Evolutionary conservation across 2,888 invertebrate genomes (phyloP).

Genomic region (Latheticus oryzae): DNA sequence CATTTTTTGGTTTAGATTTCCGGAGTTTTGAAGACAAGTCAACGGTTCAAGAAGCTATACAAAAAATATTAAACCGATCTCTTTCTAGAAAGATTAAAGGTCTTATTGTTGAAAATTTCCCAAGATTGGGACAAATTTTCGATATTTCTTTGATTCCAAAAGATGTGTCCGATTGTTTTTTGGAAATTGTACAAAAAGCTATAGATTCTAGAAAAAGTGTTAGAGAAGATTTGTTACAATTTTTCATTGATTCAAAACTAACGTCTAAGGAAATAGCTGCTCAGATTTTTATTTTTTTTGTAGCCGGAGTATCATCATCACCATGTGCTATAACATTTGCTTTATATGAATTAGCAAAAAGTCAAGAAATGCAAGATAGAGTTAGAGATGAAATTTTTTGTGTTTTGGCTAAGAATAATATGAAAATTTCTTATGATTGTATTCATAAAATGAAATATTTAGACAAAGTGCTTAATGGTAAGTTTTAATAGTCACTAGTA

Average conservation of each 20-base stretch:
- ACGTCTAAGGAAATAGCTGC: slow-evolving; percentile 61
- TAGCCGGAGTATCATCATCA: slow-evolving; percentile 61
- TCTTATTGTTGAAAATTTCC: slow-evolving; percentile 56
- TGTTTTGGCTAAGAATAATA: slow-evolving; percentile 22
- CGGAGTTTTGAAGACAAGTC: slow-evolving; percentile 66
- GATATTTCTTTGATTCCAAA: slow-evolving; percentile 43
- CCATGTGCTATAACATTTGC: slow-evolving; percentile 40
- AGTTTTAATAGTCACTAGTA: slow-evolving; percentile 39
- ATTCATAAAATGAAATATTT: slow-evolving; percentile 52
- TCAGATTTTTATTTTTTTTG: slow-evolving; percentile 71
- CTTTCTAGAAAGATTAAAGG: background rate
- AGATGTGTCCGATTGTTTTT: slow-evolving; percentile 51
- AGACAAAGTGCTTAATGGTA: slow-evolving; percentile 61
- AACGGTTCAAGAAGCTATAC: background rate
- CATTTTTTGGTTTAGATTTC: slow-evolving; percentile 71
- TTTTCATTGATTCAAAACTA: slow-evolving; percentile 55
- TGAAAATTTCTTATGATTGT: slow-evolving; percentile 37
- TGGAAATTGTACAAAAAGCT: slow-evolving; percentile 49
- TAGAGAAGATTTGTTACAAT: slow-evolving; percentile 62
- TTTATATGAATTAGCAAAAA: slow-evolving; percentile 36
- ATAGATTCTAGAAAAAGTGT: slow-evolving; percentile 50
- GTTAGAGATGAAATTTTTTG: slow-evolving; percentile 33
- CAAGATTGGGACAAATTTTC: slow-evolving; percentile 37
- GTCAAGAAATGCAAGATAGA: slow-evolving; percentile 33
- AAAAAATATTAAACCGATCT: slow-evolving; percentile 3